These are phyloP conservation scores for Mionectes olivaceus DNA, from an alignment of 2,797 vertebrate species.

Conservation along the genomic window DNA sequence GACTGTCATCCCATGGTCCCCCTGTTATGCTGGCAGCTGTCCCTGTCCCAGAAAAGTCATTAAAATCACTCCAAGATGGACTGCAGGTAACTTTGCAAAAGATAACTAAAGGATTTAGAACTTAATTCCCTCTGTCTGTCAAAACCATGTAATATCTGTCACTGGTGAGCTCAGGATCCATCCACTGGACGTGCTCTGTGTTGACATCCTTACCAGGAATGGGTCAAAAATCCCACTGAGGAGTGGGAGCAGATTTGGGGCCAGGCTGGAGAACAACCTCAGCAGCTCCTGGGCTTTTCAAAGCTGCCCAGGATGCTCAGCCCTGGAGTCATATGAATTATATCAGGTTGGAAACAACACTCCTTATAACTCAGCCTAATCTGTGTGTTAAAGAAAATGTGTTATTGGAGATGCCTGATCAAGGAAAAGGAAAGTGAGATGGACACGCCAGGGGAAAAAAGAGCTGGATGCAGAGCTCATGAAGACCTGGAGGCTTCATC, in stretches of 20 bases:
- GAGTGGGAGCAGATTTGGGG: background rate
- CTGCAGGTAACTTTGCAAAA: background rate
- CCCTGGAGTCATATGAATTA: accelerated
- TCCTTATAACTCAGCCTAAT: background rate
- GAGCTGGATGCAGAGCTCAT: background rate
- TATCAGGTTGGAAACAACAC: accelerated
- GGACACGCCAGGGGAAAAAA: accelerated
- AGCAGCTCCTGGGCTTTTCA: background rate
- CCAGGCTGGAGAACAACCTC: background rate
- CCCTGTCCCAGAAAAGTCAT: constrained; percentile 32
- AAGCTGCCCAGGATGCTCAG: background rate
- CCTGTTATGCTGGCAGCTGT: background rate
- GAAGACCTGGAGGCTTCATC: accelerated
- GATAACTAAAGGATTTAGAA: constrained; percentile 10
- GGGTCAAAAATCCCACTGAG: background rate
- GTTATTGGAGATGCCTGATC: background rate
- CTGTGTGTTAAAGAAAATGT: accelerated
- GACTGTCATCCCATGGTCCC: background rate
- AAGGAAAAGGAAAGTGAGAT: background rate
- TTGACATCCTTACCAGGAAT: accelerated
- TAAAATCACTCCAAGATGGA: constrained; percentile 13
- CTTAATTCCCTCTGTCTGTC: constrained; percentile 12
- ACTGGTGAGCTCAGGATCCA: background rate
- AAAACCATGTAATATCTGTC: background rate
- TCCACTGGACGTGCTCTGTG: background rate